phyloP scores from a whole-genome alignment of 2,888 invertebrate genomes.

The Catocala fraxini region DNA sequence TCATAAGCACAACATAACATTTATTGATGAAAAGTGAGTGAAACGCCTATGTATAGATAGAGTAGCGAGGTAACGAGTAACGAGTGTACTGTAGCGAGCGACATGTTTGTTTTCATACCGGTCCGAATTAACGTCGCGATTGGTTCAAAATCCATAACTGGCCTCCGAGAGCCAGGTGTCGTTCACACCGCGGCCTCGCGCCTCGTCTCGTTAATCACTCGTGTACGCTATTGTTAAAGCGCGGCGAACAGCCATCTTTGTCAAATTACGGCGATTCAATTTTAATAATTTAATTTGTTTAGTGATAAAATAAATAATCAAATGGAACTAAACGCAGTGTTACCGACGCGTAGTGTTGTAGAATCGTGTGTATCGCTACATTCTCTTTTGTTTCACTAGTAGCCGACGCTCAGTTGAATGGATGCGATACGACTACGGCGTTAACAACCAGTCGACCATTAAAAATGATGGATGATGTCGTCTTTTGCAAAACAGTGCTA shows the following conservation, averaged over 20 bases:
- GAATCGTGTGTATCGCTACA: constrained; percentile 75
- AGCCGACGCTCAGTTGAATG: constrained; percentile 82
- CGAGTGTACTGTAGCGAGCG: constrained; percentile 64
- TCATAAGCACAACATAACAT: constrained; percentile 59
- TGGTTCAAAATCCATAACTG: constrained; percentile 88
- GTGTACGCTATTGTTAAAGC: constrained; percentile 86
- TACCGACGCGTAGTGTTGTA: constrained; percentile 71
- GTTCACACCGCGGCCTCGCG: constrained; percentile 88
- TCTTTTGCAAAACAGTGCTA: constrained; percentile 82
- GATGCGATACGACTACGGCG: constrained; percentile 81
- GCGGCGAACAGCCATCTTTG: constrained; percentile 87
- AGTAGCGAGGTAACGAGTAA: constrained; percentile 57
- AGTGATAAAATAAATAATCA: constrained; percentile 62
- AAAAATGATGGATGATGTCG: constrained; percentile 84
- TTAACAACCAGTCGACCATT: constrained; percentile 84
- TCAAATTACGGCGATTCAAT: constrained; percentile 85
- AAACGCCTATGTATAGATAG: constrained; percentile 70
- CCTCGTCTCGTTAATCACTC: constrained; percentile 87
- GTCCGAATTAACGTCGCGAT: constrained; percentile 87
- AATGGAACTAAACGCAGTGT: constrained; percentile 77
- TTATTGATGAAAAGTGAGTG: constrained; percentile 73
- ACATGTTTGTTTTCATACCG: constrained; percentile 87
- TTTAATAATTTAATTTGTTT: constrained; percentile 75
- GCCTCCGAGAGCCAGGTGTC: constrained; percentile 87
- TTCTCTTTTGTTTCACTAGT: constrained; percentile 85